These are phyloP conservation scores for Microcebus lehilahytsara DNA, from an alignment of 2,113 vertebrate genomes.

Conservation along the genomic window DNA sequence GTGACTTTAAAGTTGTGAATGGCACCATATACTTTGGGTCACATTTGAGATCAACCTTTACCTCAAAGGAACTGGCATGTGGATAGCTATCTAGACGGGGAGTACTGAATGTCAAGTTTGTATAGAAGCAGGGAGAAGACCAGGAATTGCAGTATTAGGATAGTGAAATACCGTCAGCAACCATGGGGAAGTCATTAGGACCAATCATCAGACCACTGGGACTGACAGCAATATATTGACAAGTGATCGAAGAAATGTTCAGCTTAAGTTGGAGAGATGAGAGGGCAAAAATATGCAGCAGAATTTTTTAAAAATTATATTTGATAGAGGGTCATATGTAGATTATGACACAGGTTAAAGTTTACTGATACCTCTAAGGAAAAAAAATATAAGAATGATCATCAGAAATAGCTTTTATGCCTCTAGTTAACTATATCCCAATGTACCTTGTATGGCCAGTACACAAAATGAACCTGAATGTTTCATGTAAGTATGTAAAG, in stretches of 20 bases:
- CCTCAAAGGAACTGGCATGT: not conserved
- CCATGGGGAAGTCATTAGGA: not conserved
- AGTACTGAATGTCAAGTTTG: not conserved
- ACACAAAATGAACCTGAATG: not conserved
- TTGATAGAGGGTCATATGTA: not conserved
- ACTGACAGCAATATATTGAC: not conserved
- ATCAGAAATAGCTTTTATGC: not conserved
- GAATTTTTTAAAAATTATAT: not conserved
- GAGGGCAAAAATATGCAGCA: not conserved
- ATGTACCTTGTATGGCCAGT: not conserved
- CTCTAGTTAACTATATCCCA: not conserved
- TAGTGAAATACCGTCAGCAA: not conserved
- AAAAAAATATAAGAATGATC: not conserved
- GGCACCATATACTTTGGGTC: not conserved
- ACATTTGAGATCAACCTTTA: not conserved
- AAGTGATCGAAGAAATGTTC: not conserved
- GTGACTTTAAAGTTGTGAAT: not conserved
- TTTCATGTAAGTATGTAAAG: not conserved
- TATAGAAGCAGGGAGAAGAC: not conserved
- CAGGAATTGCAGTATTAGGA: too few relatives aligned
- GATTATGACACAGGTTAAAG: too few relatives aligned
- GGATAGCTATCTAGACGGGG: not conserved
- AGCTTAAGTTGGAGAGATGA: not conserved
- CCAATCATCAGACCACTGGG: not conserved
- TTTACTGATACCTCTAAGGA: not conserved